Base-by-base conservation (phyloP, 1,140 invertebrate genomes). In the Bathynomus jamesi region DNA sequence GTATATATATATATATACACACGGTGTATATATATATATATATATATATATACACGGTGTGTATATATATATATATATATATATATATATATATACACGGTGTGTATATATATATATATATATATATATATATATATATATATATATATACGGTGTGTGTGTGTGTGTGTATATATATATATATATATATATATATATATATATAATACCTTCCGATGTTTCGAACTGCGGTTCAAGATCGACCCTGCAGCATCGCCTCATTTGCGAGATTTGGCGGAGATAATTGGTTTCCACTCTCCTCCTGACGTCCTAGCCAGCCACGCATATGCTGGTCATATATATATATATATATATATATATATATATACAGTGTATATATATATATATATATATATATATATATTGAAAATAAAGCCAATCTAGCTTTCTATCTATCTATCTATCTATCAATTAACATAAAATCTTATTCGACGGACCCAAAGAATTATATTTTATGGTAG, bases 381-480 rank as follows among this genome's bases (percentile, higher is more conserved):
- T 63, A 63, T 63, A 63, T 63, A 63, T 63, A 63, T 63, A 63
- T 63, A 63, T 63, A 63, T 63, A 63, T 63, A 63, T 63, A 63
- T 5, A 63, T 63, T 2, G 17, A 5, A n/a, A 5, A 25, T 40
- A 40, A 8, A 40, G 7, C 7, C 17, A 8, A 40, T 40, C 7
- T 40, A 40, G 7, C 7, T 40, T 8, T 40, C 7, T 40, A 40
- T 40, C 7, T 40, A 40, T 40, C 7, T 40, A 40, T 40, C 7
- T 40, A 40, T 40, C 7, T 40, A 40, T 40, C 7, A 8, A 40
- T 40, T 40, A n/a, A n/a, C n/a, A n/a, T n/a, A n/a, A n/a, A n/a
- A n/a, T n/a, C n/a, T n/a, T n/a, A n/a, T n/a, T n/a, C n/a, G n/a
- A n/a, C n/a, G n/a, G n/a, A n/a, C n/a, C n/a, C n/a, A n/a, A n/a